phyloP scores from a whole-genome alignment of 2,113 vertebrate species.

The Oreamnos americanus region DNA sequence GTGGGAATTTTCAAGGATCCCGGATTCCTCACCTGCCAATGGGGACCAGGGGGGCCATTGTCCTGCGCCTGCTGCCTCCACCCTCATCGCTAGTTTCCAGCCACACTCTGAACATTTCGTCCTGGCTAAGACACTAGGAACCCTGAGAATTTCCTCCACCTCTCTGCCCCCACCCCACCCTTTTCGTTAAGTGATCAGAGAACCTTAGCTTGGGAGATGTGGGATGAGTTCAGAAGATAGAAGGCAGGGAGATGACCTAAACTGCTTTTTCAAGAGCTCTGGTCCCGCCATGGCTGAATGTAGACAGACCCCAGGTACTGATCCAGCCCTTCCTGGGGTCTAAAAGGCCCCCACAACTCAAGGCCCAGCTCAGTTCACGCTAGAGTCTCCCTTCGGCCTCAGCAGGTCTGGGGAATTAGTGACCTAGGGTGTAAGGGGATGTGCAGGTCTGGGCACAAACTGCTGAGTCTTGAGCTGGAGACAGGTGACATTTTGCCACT shows the following conservation, averaged over 20 bases:
- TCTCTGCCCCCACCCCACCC: not conserved
- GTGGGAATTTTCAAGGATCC: not conserved
- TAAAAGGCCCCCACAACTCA: accelerated
- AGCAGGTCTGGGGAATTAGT: not conserved
- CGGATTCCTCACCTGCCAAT: not conserved
- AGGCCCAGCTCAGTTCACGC: not conserved
- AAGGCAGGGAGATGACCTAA: not conserved
- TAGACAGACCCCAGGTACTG: not conserved
- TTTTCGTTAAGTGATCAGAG: not conserved
- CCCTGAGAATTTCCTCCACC: not conserved
- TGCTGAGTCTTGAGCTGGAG: not conserved
- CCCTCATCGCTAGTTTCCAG: not conserved
- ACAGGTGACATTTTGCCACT: not conserved
- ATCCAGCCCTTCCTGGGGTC: not conserved
- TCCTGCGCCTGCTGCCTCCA: not conserved
- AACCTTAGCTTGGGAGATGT: not conserved
- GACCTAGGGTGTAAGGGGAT: not conserved
- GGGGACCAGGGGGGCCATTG: no score
- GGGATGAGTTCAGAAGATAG: no score
- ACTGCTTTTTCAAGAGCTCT: not conserved
- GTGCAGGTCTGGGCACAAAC: not conserved
- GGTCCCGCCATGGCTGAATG: not conserved
- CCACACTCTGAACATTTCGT: not conserved
- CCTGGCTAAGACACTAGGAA: not conserved
- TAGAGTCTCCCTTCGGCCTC: not conserved